Evolutionary conservation across 2,888 invertebrate species (phyloP), one percentile per base, ranked within the genome.

Genomic region (Glaucopsyche alexis): DNA sequence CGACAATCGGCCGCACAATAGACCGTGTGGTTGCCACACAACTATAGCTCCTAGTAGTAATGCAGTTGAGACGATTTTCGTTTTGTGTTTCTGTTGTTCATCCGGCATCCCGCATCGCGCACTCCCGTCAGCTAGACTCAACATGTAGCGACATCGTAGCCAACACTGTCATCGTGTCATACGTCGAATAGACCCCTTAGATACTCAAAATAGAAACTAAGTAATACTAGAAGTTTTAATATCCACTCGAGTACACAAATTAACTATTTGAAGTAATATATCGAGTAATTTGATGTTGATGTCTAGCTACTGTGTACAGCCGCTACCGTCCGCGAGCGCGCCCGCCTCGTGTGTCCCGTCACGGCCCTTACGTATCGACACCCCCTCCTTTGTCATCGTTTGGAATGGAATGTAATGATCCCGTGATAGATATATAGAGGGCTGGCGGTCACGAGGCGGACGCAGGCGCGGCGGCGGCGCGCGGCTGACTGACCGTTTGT

Each of bases 401-500:
- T 55, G 9, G 11, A 55, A 55, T 11, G n/a, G 19, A 11, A 19
- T 19, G 11, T 11, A 16, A 19, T 55, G 19, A 16, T n/a, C 9
- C 8, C 52, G 7, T 8, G 3, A 52, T 42, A 42, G 9, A n/a
- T 6, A 47, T 29, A 29, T 49, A 40, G 52, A 19, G 14, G 42
- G 29, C 29, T 2, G 55, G 49, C 13, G 19, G 19, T 55, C 19
- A 45, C 42, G 45, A 8, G 16, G 55, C 50, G 19, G 38, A 47
- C 60, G 52, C 45, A 29, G 29, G 72, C 29, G 64, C n/a, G 13
- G 66, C 45, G 52, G 52, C 52, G 67, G 67, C 29, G 38, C 67
- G 52, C 67, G 72, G 42, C 45, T 69, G 67, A 72, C 66, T 72
- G 67, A 67, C 76, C 76, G 74, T 78, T 83, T 90, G 87, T 90